Percentiles rank a stretch among this genome's conserved stretches.
These are phyloP conservation scores for Aspidoscelis tigris DNA, from an alignment of 2,113 vertebrate species.

Conservation along the genomic window DNA sequence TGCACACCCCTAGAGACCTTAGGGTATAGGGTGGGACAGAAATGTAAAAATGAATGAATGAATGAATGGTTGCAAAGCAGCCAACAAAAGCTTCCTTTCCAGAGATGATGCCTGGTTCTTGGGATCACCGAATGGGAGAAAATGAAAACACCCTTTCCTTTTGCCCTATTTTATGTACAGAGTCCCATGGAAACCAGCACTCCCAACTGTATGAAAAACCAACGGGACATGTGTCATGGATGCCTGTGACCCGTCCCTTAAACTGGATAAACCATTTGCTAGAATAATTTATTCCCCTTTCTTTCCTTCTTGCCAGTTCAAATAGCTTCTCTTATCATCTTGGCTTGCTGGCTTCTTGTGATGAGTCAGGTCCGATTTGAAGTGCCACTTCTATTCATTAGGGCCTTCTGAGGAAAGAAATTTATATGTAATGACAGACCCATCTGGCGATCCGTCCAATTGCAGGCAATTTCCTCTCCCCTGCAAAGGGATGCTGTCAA, in stretches of 20 bases:
- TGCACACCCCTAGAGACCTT: no score
- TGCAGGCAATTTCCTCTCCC: not conserved
- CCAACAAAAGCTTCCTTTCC: not conserved
- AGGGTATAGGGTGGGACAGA: no score
- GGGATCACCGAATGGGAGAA: not conserved
- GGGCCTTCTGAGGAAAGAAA: not conserved
- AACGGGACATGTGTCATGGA: no score
- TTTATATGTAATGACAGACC: not conserved
- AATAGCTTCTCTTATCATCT: not conserved
- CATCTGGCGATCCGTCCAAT: not conserved
- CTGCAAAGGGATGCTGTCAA: constrained; percentile 6
- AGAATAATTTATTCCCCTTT: not conserved
- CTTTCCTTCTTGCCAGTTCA: not conserved
- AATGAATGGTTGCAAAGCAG: not conserved
- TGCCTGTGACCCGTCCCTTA: not conserved
- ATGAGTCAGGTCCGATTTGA: not conserved
- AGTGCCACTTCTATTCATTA: constrained; percentile 2
- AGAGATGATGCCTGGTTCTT: not conserved
- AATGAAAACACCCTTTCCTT: not conserved
- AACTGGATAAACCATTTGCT: not conserved
- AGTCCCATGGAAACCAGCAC: not conserved
- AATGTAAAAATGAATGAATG: no score
- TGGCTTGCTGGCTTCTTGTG: not conserved
- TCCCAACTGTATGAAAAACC: not conserved
- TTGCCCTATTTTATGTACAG: not conserved